Conservation (phyloP, 2,113 vertebrate genomes). For the Peucedramus taeniatus region DNA sequence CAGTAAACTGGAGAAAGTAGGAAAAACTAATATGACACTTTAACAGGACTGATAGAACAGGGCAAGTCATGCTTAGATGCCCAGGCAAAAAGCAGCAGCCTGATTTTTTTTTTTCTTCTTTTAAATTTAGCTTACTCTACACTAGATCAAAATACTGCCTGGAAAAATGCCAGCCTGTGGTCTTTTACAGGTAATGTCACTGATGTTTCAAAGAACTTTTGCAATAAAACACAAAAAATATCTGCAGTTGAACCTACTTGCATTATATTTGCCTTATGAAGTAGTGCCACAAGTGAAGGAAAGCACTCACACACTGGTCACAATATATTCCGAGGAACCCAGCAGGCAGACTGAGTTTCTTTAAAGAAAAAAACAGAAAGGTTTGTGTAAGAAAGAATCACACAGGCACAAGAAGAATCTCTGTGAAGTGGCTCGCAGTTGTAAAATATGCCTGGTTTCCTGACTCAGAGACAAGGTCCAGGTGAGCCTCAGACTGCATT, state of each 20-base stretch:
- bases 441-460: not conserved
- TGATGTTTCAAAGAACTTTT: not conserved
- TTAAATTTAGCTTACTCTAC: not conserved
- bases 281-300: not conserved
- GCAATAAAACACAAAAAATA: not conserved
- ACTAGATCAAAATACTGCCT: not conserved
- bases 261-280: not conserved
- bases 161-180: not conserved
- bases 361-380: not conserved
- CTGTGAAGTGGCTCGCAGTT: not conserved
- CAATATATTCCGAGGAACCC: not conserved
- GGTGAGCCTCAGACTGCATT: rapidly evolving
- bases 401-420: not conserved
- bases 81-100: not conserved
- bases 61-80: not conserved
- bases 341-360: not conserved
- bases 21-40: not conserved
- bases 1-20: not conserved
- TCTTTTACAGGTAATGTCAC: not conserved
- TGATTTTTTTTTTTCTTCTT: not conserved
- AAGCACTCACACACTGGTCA: not conserved
- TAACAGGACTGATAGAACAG: not conserved
- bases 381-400: not conserved
- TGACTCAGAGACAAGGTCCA: not conserved
- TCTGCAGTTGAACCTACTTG: not conserved